Evolutionary conservation across 2,888 invertebrate genomes (phyloP).

Genomic region (Alsophila aescularia): DNA sequence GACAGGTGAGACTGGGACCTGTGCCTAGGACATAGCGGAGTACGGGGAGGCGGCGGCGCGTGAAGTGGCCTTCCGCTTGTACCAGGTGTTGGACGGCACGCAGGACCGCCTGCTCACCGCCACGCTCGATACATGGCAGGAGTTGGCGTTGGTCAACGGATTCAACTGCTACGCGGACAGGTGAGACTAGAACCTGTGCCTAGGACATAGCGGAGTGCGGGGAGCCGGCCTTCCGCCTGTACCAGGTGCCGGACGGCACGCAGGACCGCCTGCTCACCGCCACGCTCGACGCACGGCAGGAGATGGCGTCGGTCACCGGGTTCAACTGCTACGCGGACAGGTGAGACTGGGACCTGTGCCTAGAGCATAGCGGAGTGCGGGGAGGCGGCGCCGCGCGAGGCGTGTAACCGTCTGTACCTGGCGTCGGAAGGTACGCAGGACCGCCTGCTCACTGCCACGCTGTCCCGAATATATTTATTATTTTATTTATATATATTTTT

Average conservation of each 20-base stretch:
- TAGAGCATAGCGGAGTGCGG: background rate
- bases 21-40: too few species aligned
- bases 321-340: background rate
- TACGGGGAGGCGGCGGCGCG: constrained; percentile 90
- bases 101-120: constrained; percentile 91
- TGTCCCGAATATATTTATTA: too few species aligned
- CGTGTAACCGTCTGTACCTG: too few species aligned
- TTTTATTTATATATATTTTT: too few species aligned
- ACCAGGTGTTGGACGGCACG: constrained; percentile 89
- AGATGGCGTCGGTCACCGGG: background rate
- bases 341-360: background rate
- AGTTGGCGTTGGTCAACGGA: constrained; percentile 86
- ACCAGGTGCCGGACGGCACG: constrained; percentile 89
- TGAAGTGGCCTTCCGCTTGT: constrained; percentile 95
- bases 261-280: constrained; percentile 91
- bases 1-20: constrained; percentile 84
- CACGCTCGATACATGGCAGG: constrained; percentile 89
- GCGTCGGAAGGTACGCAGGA: too few species aligned
- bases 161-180: too few species aligned
- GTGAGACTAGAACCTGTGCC: too few species aligned
- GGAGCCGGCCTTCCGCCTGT: constrained; percentile 93
- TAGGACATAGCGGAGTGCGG: constrained; percentile 93
- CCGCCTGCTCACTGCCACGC: too few species aligned
- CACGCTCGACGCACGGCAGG: background rate
- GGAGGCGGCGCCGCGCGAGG: too few species aligned